Base-by-base conservation (phyloP, 2,797 vertebrate species). In the Aphelocoma californica region DNA sequence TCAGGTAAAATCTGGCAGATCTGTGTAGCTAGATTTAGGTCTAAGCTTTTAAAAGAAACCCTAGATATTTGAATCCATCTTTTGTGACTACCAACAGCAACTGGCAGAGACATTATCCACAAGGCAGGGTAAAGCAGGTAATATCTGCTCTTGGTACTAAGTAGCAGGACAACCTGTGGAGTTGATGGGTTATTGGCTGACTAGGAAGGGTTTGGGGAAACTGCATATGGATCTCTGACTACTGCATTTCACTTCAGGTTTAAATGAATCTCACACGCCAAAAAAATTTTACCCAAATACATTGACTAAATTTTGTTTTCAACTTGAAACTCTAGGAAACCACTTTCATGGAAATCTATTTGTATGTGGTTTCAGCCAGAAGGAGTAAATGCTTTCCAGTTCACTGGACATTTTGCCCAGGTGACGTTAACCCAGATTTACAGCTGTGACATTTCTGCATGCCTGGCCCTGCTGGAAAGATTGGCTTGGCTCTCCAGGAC, bases 361-460 rank as follows among this genome's bases (percentile, higher is more conserved):
- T 95, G 90, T 80, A 93, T 54, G 45, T 5, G 6, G 38, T 81
- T 96, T 90, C 67, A 81, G 88, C 50, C 65, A 91, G 80, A 91
- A 97, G 86, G 75, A 86, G 75, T 72, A 80, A 88, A 96, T 96
- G 74, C 72, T 83, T 96, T 88, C 85, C 87, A 90, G 75, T 93
- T 92, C 78, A 71, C 23, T 86, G 70, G 72, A 90, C 62, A 77
- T 84, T 91, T 91, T 83, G 71, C 70, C 50, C 57, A 84, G 75
- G 65, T 88, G 89, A 87, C 80, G 36, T 34, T 93, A 89, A 82
- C 84, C 12, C 61, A 87, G 31, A 93, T 92, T 94, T 92, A 51
- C 77, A 89, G 65, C 85, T 82, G 61, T 94, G 92, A 90, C 66
- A 83, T 95, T 92, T 93, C 73, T 90, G 38, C 26, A 31, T 7